Percentiles rank a stretch among this genome's conserved stretches.
These are phyloP conservation scores for Noctua janthina DNA, from an alignment of 2,888 invertebrate genomes.

Conservation along the genomic window DNA sequence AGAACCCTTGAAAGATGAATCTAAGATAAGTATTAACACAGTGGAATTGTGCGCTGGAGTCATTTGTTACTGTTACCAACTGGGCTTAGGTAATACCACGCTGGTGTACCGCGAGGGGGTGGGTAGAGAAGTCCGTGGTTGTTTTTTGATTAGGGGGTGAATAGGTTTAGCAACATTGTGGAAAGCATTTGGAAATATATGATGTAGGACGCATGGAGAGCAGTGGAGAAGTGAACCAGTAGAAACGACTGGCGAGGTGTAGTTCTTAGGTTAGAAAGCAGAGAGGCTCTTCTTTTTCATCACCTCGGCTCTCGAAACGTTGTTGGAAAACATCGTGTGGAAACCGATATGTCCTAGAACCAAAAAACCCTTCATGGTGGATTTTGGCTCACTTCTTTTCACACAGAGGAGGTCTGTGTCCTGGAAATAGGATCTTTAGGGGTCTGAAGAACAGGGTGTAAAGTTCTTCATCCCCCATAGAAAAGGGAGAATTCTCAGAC, in stretches of 20 bases:
- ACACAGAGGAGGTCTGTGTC: no score
- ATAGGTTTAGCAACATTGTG: not conserved
- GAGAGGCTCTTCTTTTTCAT: not conserved
- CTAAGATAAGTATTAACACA: slow-evolving; percentile 83
- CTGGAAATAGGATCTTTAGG: no score
- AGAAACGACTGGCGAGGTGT: not conserved
- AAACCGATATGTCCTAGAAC: no score
- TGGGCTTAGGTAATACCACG: slow-evolving; percentile 28
- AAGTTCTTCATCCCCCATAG: no score
- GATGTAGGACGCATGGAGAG: not conserved
- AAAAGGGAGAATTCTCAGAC: no score
- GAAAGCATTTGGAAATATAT: not conserved
- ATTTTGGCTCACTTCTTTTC: no score
- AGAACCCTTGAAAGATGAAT: slow-evolving; percentile 85
- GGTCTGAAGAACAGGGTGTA: no score
- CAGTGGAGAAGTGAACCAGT: not conserved
- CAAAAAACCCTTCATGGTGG: no score
- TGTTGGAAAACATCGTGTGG: no score
- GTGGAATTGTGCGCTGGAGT: slow-evolving; percentile 61
- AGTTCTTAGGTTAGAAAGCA: no score
- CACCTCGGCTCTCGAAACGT: no score
- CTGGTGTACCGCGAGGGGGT: not conserved
- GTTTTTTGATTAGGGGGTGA: not conserved
- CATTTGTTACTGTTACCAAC: slow-evolving; percentile 66
- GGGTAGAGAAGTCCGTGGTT: not conserved